Percentiles rank a stretch among this genome's conserved stretches.
Evolutionary conservation across 2,113 vertebrate species (phyloP).

Genomic region (Bostrychus sinensis): DNA sequence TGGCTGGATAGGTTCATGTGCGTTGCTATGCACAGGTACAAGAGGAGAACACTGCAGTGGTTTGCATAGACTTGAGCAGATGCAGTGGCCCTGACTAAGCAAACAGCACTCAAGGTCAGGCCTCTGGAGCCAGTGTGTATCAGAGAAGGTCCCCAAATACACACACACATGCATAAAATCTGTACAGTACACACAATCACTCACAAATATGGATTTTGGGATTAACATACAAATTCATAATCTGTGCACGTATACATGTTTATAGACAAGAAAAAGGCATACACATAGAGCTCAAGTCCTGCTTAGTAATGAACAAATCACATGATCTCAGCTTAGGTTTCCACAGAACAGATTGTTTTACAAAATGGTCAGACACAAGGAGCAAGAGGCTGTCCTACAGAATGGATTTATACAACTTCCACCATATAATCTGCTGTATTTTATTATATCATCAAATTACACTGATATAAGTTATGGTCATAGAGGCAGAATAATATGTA

Average conservation of each 20-base stretch:
- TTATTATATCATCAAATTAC: not conserved
- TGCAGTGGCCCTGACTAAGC: conserved; percentile 69
- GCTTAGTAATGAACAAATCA: conserved; percentile 55
- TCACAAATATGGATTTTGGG: not conserved
- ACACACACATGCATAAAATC: conserved; percentile 29
- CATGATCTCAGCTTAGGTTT: conserved; percentile 57
- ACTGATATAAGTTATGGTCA: not conserved
- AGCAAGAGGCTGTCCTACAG: conserved; percentile 1
- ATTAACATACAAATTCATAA: not conserved
- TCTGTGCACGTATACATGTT: not conserved
- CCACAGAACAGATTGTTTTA: conserved; percentile 49
- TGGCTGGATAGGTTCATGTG: conserved; percentile 13
- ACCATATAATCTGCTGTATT: not conserved
- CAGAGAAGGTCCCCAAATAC: conserved; percentile 32
- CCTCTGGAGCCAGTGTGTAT: conserved; percentile 39
- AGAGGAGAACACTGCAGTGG: conserved; percentile 27
- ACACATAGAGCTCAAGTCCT: conserved; percentile 2
- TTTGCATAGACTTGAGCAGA: conserved; percentile 45
- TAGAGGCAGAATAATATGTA: not conserved
- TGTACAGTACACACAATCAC: not conserved
- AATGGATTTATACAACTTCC: conserved; percentile 8
- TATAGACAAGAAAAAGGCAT: not conserved
- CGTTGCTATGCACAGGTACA: not conserved
- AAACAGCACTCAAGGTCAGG: conserved; percentile 65
- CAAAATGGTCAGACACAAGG: conserved; percentile 35